These are phyloP conservation scores for Brachypodius melanocephalos DNA, from an alignment of 2,113 vertebrate genomes.

Conservation along the genomic window DNA sequence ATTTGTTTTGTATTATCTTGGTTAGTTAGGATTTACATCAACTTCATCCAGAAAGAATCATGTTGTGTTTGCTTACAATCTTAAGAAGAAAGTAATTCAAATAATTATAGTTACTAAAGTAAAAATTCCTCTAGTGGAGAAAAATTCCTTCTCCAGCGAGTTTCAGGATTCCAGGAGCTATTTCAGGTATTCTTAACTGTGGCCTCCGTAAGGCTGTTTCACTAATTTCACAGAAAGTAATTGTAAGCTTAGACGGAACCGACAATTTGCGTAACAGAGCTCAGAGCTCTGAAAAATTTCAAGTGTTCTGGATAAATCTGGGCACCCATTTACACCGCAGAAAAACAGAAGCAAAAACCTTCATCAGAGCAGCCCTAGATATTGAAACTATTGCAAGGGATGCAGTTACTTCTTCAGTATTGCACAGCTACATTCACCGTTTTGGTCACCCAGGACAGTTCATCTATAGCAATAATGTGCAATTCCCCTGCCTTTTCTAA, in stretches of 20 bases:
- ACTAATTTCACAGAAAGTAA: background rate
- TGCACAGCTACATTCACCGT: rapidly evolving
- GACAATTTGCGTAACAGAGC: background rate
- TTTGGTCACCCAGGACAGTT: background rate
- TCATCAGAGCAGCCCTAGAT: background rate
- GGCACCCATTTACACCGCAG: background rate
- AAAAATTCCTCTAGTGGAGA: background rate
- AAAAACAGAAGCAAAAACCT: background rate
- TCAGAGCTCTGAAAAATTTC: background rate
- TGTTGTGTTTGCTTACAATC: background rate
- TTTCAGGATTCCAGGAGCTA: background rate
- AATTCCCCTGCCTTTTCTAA: background rate
- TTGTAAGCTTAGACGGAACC: background rate
- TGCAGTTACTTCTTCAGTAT: background rate
- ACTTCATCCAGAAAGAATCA: background rate
- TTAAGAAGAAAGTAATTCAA: background rate
- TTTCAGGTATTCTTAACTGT: background rate
- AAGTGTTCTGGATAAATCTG: background rate
- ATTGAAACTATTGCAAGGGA: background rate
- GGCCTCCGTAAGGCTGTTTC: background rate
- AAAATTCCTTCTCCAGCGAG: background rate
- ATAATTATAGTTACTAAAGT: background rate
- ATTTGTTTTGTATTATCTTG: background rate
- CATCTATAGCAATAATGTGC: background rate
- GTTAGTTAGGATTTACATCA: background rate